Base-by-base conservation (phyloP, 2,797 vertebrate genomes). In the Miichthys miiuy region DNA sequence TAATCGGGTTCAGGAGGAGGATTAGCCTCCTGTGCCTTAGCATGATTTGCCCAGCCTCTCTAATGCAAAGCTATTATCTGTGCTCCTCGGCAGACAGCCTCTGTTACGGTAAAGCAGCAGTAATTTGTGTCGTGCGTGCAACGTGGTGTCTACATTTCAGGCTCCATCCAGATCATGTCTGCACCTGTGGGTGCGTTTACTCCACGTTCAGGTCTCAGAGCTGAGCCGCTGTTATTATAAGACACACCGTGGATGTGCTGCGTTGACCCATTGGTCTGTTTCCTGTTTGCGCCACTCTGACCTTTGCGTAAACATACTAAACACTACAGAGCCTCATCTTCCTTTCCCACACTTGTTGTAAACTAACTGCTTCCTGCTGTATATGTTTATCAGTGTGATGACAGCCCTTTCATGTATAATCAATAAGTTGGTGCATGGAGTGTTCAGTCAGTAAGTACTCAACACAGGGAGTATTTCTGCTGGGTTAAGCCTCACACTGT, bases 1-100 rank as follows among this genome's bases (percentile, higher is more conserved):
- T 95, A 93, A 95, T 92, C 90, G 42, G 89, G 89, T 93, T 92
- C 89, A 93, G 83, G 55, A 77, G 87, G 78, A 61, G 90, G 92
- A 94, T 95, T 93, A 94, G 82, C 87, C 88, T 87, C 67, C 82
- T 83, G 89, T 79, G 80, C 77, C 83, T 92, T 61, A 81, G 67
- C 81, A 69, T 75, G 81, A 77, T 81, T 91, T 21, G 14, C 20
- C 72, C 56, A 77, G 77, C 69, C 78, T 84, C 70, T 80, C 80
- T 91, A 86, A 83, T 87, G 75, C 81, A 82, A 72, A 80, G 83
- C 86, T 90, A 69, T 89, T 89, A 82, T 71, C 58, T 81, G 75
- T 77, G 18, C 79, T 79, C 42, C 54, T 67, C 74, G 68, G 56
- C 75, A 87, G 81, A 80, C 62, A 7, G 58, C 20, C 23, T 17